Evolutionary conservation across 1,140 invertebrate species (phyloP).

Genomic region (Ridgeia piscesae): DNA sequence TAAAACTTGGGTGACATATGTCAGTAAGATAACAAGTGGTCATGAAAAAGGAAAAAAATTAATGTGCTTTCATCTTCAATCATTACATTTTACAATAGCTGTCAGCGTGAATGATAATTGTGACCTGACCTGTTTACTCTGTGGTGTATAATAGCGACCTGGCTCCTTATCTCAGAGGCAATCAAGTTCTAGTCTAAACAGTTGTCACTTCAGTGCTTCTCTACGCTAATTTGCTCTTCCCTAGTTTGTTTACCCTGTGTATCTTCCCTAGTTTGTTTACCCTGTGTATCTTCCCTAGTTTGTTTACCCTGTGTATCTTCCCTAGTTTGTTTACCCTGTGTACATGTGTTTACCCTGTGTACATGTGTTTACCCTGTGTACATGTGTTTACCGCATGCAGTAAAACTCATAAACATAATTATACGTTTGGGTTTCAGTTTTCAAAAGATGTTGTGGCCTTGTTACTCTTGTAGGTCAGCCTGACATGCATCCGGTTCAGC

Average conservation of each 20-base stretch:
- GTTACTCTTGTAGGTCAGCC: neutral
- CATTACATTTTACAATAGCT: neutral
- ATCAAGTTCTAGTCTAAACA: neutral
- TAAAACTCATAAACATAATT: neutral
- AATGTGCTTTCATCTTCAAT: neutral
- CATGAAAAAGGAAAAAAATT: neutral
- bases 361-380: neutral
- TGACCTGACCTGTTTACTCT: neutral
- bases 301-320: neutral
- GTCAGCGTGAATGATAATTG: neutral
- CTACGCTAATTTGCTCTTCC: too few relatives aligned
- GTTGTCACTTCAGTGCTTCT: neutral
- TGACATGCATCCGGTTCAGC: neutral
- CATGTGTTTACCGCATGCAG: neutral
- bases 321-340: too few relatives aligned
- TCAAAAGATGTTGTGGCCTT: neutral
- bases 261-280: too few relatives aligned
- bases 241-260: neutral
- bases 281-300: too few relatives aligned
- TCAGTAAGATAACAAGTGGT: neutral
- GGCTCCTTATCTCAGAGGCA: neutral
- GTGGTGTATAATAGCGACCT: neutral
- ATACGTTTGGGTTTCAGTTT: neutral
- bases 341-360: neutral
- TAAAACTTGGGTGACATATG: too few relatives aligned